These are phyloP conservation scores for Macrotis lagotis DNA, from an alignment of 2,113 vertebrate species.

Conservation along the genomic window DNA sequence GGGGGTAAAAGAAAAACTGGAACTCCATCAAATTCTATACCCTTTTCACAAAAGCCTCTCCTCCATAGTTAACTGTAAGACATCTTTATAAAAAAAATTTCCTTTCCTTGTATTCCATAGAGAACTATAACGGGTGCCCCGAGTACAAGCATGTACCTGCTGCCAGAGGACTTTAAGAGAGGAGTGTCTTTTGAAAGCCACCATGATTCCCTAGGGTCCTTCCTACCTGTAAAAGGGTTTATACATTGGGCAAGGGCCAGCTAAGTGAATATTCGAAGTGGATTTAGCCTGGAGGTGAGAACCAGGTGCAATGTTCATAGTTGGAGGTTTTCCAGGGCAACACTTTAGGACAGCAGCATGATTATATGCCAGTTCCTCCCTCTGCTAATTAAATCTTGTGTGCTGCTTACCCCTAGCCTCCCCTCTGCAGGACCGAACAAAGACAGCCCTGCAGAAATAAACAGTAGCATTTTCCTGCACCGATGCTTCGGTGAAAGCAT, in stretches of 20 bases:
- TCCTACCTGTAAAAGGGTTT: background rate
- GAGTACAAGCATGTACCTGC: background rate
- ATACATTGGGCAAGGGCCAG: background rate
- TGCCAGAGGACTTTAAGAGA: background rate
- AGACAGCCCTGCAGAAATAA: background rate
- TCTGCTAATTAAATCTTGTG: background rate
- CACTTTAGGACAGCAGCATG: background rate
- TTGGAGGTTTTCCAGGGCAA: background rate
- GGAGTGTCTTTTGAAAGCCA: background rate
- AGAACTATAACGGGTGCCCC: background rate
- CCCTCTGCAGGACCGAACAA: background rate
- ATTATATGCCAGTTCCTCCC: background rate
- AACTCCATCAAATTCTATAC: background rate
- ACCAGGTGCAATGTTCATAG: background rate
- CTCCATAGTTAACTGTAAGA: background rate
- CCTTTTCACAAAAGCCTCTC: background rate
- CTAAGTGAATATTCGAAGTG: background rate
- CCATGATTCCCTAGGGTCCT: background rate
- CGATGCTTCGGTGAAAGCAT: background rate
- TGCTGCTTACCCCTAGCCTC: background rate
- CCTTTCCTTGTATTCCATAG: background rate
- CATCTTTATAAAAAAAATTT: background rate
- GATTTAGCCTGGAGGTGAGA: background rate
- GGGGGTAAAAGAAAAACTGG: background rate
- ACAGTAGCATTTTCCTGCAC: background rate